These are phyloP conservation scores for Ophioninae sp. DNA, from an alignment of 2,888 invertebrate genomes.

Conservation along the genomic window DNA sequence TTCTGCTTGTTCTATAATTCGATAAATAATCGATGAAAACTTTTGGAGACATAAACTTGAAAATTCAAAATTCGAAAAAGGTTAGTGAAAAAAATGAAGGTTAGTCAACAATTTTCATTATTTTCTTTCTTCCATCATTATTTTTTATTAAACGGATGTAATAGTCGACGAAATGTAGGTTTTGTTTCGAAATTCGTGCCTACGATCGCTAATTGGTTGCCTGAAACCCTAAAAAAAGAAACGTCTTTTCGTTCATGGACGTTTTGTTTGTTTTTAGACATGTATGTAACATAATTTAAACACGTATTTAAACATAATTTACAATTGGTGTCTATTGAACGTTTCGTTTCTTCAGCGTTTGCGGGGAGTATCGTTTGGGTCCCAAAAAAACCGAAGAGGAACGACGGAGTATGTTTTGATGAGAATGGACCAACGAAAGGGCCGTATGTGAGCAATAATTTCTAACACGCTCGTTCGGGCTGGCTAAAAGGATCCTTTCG, in stretches of 20 bases:
- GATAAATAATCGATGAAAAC: too few species aligned
- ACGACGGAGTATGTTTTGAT: neutral
- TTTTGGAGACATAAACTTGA: too few species aligned
- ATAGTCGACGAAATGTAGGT: too few species aligned
- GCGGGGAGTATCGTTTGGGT: neutral
- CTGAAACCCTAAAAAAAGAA: constrained; percentile 30
- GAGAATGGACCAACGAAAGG: constrained; percentile 6
- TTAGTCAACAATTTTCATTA: too few species aligned
- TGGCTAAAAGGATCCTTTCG: constrained; percentile 48
- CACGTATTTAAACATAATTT: constrained; percentile 53
- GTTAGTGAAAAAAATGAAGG: too few species aligned
- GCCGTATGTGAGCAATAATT: constrained; percentile 14
- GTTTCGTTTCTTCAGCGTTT: neutral
- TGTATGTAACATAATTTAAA: neutral
- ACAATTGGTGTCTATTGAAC: constrained; percentile 51
- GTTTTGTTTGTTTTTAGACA: constrained; percentile 29
- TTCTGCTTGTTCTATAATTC: too few species aligned
- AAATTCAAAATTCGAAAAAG: too few species aligned
- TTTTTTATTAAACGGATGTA: too few species aligned
- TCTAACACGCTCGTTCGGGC: constrained; percentile 17
- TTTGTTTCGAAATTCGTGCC: too few species aligned
- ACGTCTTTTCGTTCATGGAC: constrained; percentile 19
- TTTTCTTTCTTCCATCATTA: too few species aligned
- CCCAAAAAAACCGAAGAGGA: neutral
- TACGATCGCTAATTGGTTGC: constrained; percentile 15